Evolutionary conservation across 2,113 vertebrate species (phyloP).

Genomic region (Chamaetylas fuelleborni): DNA sequence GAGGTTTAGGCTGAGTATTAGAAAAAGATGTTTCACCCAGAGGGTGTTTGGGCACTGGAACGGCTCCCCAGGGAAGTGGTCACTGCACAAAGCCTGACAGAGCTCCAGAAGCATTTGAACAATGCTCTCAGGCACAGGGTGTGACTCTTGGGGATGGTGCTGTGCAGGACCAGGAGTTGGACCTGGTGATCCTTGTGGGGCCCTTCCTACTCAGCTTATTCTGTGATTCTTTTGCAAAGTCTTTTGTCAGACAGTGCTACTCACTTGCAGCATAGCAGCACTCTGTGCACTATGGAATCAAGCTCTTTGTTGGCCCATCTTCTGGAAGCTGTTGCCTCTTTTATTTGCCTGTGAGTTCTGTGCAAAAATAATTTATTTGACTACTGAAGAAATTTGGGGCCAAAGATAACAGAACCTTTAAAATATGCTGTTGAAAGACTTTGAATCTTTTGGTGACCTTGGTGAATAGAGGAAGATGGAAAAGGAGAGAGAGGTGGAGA

Average conservation of each 20-base stretch:
- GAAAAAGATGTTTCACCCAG: background rate
- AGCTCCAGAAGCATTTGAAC: background rate
- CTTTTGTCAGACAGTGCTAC: background rate
- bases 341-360: background rate
- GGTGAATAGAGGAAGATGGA: background rate
- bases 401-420: background rate
- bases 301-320: background rate
- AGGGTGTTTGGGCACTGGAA: background rate
- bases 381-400: background rate
- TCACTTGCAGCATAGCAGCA: background rate
- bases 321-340: background rate
- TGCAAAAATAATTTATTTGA: background rate
- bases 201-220: background rate
- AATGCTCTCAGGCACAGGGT: background rate
- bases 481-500: background rate
- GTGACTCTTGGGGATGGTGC: background rate
- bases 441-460: background rate
- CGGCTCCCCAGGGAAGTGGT: too few relatives aligned
- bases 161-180: background rate
- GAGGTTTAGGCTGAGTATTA: background rate
- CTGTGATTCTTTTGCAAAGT: background rate
- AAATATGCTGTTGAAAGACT: background rate
- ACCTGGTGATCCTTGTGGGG: fast-evolving
- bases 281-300: background rate
- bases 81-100: background rate